These are phyloP conservation scores for Eublepharis macularius DNA, from an alignment of 2,113 vertebrate genomes.

Conservation along the genomic window DNA sequence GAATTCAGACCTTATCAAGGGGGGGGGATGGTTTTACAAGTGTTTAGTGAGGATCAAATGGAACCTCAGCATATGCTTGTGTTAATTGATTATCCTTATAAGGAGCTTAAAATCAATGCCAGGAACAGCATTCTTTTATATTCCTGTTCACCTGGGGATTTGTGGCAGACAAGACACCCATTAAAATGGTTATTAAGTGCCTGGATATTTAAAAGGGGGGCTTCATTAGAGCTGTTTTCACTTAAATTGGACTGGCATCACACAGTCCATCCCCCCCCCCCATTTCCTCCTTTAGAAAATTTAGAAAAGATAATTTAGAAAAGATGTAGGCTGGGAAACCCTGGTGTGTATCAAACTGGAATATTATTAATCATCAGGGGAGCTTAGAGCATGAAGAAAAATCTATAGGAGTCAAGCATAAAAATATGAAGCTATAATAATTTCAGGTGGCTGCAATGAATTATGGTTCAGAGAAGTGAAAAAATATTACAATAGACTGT, in stretches of 20 bases:
- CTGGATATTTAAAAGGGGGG: not conserved
- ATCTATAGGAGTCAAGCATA: not conserved
- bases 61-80: not conserved
- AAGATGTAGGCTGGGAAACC: not conserved
- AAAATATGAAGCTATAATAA: too few species aligned
- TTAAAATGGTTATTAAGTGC: not conserved
- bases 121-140: not conserved
- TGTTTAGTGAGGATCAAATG: constrained; percentile 6
- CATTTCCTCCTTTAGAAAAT: not conserved
- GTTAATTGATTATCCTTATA: constrained; percentile 34
- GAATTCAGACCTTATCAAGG: not conserved
- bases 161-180: not conserved
- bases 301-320: not conserved
- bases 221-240: not conserved
- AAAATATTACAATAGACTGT: not conserved
- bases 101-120: constrained; percentile 1
- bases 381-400: not conserved
- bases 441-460: not conserved
- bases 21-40: not conserved
- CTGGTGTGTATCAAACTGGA: not conserved
- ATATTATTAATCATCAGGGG: not conserved
- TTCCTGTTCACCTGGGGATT: not conserved
- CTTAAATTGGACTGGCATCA: not conserved
- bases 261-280: not conserved
- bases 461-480: not conserved